A percentile compares a stretch with the other conserved stretches of the same genome.
Evolutionary conservation across 2,113 vertebrate species (phyloP).

Genomic region (Camelus dromedarius): DNA sequence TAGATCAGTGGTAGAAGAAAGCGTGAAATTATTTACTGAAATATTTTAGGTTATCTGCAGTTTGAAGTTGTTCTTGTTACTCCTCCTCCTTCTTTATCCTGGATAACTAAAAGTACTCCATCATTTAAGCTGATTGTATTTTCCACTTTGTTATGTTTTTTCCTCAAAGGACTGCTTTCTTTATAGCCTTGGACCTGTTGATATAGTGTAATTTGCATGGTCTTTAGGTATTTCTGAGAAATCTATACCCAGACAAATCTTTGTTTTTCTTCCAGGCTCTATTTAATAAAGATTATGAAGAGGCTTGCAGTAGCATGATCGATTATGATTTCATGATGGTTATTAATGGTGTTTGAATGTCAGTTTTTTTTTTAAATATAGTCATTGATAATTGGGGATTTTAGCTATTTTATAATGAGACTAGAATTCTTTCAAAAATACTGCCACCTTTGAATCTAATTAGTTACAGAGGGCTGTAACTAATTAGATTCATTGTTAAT

Average conservation of each 20-base stretch:
- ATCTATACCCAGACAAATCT: neutral
- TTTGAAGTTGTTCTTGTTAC: neutral
- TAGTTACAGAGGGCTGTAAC: neutral
- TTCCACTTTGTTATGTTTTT: neutral
- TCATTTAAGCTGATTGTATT: neutral
- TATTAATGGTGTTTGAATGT: neutral
- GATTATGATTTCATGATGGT: neutral
- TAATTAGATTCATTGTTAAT: neutral
- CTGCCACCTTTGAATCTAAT: neutral
- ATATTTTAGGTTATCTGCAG: neutral
- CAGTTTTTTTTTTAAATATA: neutral
- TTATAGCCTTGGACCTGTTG: neutral
- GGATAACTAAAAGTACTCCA: neutral
- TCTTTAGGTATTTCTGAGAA: neutral
- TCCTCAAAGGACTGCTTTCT: neutral
- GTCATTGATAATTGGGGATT: neutral
- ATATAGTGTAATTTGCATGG: neutral
- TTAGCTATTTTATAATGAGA: slow-evolving; percentile 34
- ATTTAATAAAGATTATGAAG: neutral
- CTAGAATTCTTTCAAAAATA: slow-evolving; percentile 28
- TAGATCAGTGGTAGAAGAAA: neutral
- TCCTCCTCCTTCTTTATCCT: neutral
- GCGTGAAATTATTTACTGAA: neutral
- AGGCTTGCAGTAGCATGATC: neutral
- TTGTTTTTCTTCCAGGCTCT: neutral